phyloP scores from a whole-genome alignment of 1,140 invertebrate genomes.

The Drosophila parabipectinata region DNA sequence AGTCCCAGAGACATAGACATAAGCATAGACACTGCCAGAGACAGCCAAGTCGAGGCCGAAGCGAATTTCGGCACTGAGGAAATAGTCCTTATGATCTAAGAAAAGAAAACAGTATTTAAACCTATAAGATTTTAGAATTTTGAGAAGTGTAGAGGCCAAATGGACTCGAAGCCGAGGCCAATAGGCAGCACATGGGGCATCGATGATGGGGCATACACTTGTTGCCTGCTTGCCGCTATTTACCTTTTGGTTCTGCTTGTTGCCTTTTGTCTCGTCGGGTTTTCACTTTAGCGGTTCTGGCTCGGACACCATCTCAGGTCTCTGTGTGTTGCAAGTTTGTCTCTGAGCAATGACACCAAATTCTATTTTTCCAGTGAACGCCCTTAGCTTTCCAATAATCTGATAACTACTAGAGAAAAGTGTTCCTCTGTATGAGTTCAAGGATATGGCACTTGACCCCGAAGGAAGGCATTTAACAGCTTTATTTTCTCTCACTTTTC shows the following conservation, averaged over 20 bases:
- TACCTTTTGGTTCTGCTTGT: slow-evolving; percentile 73
- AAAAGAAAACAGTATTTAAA: neutral
- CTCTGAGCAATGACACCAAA: slow-evolving; percentile 51
- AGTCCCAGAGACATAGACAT: slow-evolving; percentile 23
- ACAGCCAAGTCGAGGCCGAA: slow-evolving; percentile 44
- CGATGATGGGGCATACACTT: slow-evolving; percentile 61
- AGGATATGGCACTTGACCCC: neutral
- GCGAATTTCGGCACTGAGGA: slow-evolving; percentile 10
- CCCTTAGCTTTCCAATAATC: slow-evolving; percentile 24
- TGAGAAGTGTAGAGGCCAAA: slow-evolving; percentile 40
- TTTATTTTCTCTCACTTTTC: slow-evolving; percentile 25
- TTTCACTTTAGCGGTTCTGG: slow-evolving; percentile 56
- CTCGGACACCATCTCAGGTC: slow-evolving; percentile 3
- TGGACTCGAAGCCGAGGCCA: slow-evolving; percentile 25
- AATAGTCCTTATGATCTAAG: neutral
- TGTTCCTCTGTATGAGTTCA: no score
- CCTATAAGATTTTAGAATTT: neutral
- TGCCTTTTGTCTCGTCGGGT: slow-evolving; percentile 56
- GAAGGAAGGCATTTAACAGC: neutral
- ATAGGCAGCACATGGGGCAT: slow-evolving; percentile 39
- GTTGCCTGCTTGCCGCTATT: slow-evolving; percentile 76
- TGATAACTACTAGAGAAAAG: no score
- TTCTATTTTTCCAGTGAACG: slow-evolving; percentile 46
- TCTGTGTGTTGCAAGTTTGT: slow-evolving; percentile 16
- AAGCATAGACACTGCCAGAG: slow-evolving; percentile 33